phyloP scores from a whole-genome alignment of 2,797 vertebrate species.

The Notolabrus celidotus region DNA sequence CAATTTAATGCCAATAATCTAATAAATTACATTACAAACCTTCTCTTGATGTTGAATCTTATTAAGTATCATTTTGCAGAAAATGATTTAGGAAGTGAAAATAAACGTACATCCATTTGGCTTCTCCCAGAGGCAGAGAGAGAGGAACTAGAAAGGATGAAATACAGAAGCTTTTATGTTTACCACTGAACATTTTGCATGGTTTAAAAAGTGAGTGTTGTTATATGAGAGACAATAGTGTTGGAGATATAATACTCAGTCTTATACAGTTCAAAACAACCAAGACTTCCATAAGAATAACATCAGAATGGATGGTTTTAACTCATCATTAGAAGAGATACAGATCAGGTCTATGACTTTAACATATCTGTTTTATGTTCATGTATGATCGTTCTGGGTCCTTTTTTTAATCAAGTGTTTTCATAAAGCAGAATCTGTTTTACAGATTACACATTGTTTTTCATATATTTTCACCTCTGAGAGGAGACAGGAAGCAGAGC shows the following conservation, averaged over 20 bases:
- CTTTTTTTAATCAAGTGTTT: constrained; percentile 39
- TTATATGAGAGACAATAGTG: constrained; percentile 8
- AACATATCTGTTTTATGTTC: too few relatives aligned
- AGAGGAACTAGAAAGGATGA: constrained; percentile 79
- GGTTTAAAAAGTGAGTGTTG: constrained; percentile 23
- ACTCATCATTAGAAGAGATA: too few relatives aligned
- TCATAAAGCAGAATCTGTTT: constrained; percentile 57
- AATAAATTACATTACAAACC: too few relatives aligned
- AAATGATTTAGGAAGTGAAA: constrained; percentile 71
- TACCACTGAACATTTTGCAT: constrained; percentile 20
- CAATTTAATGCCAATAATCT: constrained; percentile 76
- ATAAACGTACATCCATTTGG: constrained; percentile 83
- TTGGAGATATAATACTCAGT: neutral
- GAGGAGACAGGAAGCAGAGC: constrained; percentile 60
- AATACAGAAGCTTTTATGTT: constrained; percentile 71
- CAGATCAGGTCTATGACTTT: too few relatives aligned
- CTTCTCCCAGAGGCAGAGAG: constrained; percentile 74
- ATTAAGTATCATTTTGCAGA: constrained; percentile 74
- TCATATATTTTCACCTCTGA: constrained; percentile 58
- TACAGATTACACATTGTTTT: constrained; percentile 71
- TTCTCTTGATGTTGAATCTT: constrained; percentile 78
- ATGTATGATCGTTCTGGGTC: constrained; percentile 14
- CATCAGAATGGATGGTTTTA: too few relatives aligned
- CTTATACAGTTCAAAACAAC: too few relatives aligned
- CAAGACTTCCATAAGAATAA: too few relatives aligned